Evolutionary conservation across 2,888 invertebrate genomes (phyloP).

Genomic region (Oscheius sp.): DNA sequence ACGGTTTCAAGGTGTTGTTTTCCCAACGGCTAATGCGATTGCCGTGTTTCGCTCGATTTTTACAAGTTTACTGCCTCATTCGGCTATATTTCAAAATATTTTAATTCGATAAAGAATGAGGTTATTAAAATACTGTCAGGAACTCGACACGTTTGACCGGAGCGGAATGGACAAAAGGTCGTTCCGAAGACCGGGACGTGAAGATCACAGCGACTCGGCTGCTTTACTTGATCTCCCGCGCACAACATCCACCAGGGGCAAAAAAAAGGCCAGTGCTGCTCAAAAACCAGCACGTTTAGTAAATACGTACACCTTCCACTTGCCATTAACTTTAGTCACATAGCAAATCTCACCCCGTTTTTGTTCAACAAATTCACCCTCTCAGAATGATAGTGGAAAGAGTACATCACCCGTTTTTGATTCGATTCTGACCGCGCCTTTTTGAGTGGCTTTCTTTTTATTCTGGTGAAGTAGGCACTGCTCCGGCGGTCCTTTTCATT

Average conservation of each 20-base stretch:
- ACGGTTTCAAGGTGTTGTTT: slow-evolving; percentile 28
- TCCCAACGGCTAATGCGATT: slow-evolving; percentile 10
- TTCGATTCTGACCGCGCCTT: slow-evolving; percentile 31
- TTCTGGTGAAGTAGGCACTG: slow-evolving; percentile 25
- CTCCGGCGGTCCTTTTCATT: background rate
- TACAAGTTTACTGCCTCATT: slow-evolving; percentile 15
- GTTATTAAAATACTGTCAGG: slow-evolving; percentile 31
- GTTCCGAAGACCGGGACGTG: slow-evolving; percentile 60
- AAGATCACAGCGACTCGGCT: slow-evolving; percentile 63
- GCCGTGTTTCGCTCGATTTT: slow-evolving; percentile 32
- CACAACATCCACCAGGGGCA: slow-evolving; percentile 55
- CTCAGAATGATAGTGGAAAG: slow-evolving; percentile 28
- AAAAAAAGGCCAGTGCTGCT: slow-evolving; percentile 62
- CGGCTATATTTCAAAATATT: slow-evolving; percentile 2
- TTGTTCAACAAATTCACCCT: background rate
- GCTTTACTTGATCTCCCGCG: slow-evolving; percentile 68
- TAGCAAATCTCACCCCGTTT: background rate
- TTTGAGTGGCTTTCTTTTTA: slow-evolving; percentile 35
- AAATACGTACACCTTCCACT: slow-evolving; percentile 24
- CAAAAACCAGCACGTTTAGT: slow-evolving; percentile 15
- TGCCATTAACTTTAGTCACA: slow-evolving; percentile 16
- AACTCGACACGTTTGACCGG: slow-evolving; percentile 45
- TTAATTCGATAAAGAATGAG: slow-evolving; percentile 4
- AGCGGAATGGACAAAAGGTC: slow-evolving; percentile 64
- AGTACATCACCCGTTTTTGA: slow-evolving; percentile 17